Base-by-base conservation (phyloP, 2,888 invertebrate genomes). In the Diaperis boleti region DNA sequence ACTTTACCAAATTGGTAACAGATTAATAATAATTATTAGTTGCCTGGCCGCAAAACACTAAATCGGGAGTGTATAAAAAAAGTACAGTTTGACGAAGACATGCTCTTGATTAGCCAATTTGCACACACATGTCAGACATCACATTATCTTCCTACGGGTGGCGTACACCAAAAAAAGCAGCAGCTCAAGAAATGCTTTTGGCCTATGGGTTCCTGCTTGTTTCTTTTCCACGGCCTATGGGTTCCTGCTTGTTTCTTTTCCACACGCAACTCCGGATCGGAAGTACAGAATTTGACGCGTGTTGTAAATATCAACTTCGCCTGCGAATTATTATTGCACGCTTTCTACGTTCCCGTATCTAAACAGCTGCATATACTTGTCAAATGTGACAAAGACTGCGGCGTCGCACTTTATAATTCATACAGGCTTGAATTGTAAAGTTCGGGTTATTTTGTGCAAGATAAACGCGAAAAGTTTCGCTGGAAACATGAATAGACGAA, bases 391-490 rank as follows among this genome's bases (percentile, higher is more conserved):
- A 45, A 56, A 56, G 11, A n/a, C 13, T 35, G 31, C 15, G 42
- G 17, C 31, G 13, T 45, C 29, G 29, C 45, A 5, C 22, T 56
- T 56, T 56, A 55, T 55, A 55, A 42, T 55, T 55, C 44, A 44
- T 31, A 14, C 17, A 18, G 47, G 10, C 42, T 35, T 2, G 18
- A 39, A 39, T 42, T 8, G 42, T 29, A 35, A 49, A 15, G 33
- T 49, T 52, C 14, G 52, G 22, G 10, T 37, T 17, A 17, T 52
- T 50, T 39, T 13, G n/a, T 15, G 10, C 44, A 47, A 59, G 60
- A 54, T 60, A 60, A 60, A 60, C 59, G 60, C 29, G 33, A 7
- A 52, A 44, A 54, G 44, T 60, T 60, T 44, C 20, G 15, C n/a
- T 14, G 11, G 22, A 17, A 45, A 17, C 15, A 52, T 55, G 33